Base-by-base conservation (phyloP, 2,113 vertebrate species). In the Cyanoramphus novaezelandiae region DNA sequence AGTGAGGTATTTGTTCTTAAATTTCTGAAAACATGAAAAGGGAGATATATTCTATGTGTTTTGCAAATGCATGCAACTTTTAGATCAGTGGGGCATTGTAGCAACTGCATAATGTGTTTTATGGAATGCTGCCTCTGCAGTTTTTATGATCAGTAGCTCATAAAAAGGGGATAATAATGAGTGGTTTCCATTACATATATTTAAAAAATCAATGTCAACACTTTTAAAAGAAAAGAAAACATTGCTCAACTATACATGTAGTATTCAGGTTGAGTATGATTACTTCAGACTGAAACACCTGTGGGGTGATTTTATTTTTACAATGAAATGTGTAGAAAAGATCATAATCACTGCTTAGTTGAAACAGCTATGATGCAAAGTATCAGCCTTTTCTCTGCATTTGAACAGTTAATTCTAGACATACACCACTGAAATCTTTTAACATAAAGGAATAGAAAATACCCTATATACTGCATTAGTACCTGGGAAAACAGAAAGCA, bases 101-200 rank as follows among this genome's bases (percentile, higher is more conserved):
- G 50, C 47, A 78, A 59, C 39, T 92, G 55, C 23, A 64, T 95
- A 95, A 96, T 94, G n/a, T 23, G 35, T 78, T 39, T 95, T 69
- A 95, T 74, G 69, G 60, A 96, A 95, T 93, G 85, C 75, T 97
- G 53, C 81, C 64, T 96, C 88, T 95, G 84, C 95, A 92, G 33
- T n/a, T 55, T 94, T 95, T 96, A 37, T 89, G 87, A 92, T 57
- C 41, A 78, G n/a, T 64, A 44, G 87, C 82, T 93, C 94, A 89
- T 70, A 96, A 97, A 93, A 97, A 59, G 83, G 78, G 55, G 43
- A 64, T 53, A 85, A 76, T 92, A 95, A 97, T 91, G n/a, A 97
- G 37, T 93, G 63, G 60, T 95, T 97, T 96, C 44, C 41, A 93
- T 97, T 93, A 92, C 84, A 71, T 75, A 63, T 69, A 76, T 93